Conservation (phyloP, 2,113 vertebrate genomes). For the rabbit (Oryctolagus cuniculus) region DNA sequence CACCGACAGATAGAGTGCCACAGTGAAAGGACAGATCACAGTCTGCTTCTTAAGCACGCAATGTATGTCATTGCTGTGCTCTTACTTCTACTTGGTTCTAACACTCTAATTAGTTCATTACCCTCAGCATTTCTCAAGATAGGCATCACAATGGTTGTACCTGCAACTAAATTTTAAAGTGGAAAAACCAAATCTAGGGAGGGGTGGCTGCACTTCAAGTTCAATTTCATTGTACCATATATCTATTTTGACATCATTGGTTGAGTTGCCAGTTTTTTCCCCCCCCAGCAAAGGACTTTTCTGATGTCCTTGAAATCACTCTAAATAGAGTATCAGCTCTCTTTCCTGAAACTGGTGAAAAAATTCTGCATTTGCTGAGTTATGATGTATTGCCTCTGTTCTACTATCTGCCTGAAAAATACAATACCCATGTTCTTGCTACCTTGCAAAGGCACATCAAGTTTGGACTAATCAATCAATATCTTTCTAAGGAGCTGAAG, state of each 20-base stretch:
- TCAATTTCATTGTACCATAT: not conserved
- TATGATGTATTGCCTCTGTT: conserved; percentile 13
- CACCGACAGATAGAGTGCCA: not conserved
- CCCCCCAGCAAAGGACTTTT: not conserved
- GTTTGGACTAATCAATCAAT: conserved; percentile 49
- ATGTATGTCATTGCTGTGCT: not conserved
- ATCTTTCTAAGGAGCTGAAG: conserved; percentile 20
- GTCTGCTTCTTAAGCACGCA: not conserved
- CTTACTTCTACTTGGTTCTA: not conserved
- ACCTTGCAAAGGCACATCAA: conserved; percentile 1
- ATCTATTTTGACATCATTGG: conserved; percentile 1
- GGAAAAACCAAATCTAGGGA: not conserved
- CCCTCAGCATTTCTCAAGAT: not conserved
- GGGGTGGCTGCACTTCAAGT: not conserved
- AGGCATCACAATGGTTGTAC: not conserved
- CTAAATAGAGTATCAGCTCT: not conserved
- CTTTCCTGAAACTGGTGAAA: not conserved
- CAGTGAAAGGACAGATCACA: not conserved
- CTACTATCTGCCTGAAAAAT: conserved; percentile 44
- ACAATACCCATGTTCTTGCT: conserved; percentile 11
- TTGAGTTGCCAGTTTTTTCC: not conserved
- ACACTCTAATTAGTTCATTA: not conserved
- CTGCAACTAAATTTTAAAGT: conserved; percentile 13
- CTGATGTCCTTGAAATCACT: not conserved
- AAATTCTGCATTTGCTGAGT: conserved; percentile 31